Evolutionary conservation across 2,113 vertebrate species (phyloP).

Genomic region (Nycticorax nycticorax): DNA sequence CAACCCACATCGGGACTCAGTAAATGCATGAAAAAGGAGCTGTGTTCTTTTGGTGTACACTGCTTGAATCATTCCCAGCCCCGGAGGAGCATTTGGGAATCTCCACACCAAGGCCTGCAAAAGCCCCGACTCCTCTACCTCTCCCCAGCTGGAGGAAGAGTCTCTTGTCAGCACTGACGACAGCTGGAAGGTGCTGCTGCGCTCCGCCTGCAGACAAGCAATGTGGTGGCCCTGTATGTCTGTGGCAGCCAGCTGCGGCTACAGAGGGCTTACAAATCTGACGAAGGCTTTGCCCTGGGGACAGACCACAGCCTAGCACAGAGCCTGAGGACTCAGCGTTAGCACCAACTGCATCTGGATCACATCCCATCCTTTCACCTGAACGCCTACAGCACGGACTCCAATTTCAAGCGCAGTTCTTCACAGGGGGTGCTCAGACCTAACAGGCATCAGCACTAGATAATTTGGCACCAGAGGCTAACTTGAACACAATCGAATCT

Average conservation of each 20-base stretch:
- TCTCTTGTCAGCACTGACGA: neutral
- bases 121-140: neutral
- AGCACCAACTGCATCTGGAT: rapidly evolving
- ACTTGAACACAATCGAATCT: neutral
- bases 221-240: neutral
- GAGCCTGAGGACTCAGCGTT: rapidly evolving
- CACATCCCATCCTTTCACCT: neutral
- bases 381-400: rapidly evolving
- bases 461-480: neutral
- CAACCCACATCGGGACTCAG: neutral
- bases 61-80: neutral
- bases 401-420: neutral
- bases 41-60: rapidly evolving
- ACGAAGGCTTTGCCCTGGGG: neutral
- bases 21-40: too few species aligned
- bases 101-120: neutral
- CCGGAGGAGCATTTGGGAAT: neutral
- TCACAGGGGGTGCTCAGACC: neutral
- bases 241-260: neutral
- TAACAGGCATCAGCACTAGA: neutral
- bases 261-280: too few species aligned
- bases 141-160: neutral
- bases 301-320: neutral
- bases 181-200: neutral
- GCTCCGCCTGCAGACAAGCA: neutral